Conservation (phyloP, 2,113 vertebrate genomes). For the Platycercus adscitus region DNA sequence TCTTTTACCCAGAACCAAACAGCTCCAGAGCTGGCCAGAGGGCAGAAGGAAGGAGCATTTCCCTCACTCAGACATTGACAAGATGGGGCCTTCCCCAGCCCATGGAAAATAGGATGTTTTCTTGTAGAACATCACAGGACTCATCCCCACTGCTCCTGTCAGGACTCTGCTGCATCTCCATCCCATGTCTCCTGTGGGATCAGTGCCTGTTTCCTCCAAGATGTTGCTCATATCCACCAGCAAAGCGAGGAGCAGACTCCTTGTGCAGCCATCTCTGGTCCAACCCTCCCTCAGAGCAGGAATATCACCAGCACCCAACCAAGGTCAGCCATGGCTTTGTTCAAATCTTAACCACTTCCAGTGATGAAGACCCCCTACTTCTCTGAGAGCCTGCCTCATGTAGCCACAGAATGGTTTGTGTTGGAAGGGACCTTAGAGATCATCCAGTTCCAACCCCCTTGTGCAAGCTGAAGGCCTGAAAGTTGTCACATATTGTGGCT, state of each 20-base stretch:
- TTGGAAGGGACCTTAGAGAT: neutral
- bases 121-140: neutral
- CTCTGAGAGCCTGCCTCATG: too few relatives aligned
- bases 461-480: neutral
- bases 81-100: rapidly evolving
- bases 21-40: neutral
- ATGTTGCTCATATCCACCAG: rapidly evolving
- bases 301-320: rapidly evolving
- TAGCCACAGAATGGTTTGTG: neutral
- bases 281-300: neutral
- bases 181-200: neutral
- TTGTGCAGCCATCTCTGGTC: neutral
- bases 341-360: neutral
- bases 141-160: rapidly evolving
- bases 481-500: neutral
- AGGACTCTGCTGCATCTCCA: neutral
- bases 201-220: neutral
- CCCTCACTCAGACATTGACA: neutral
- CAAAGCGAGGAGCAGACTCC: neutral
- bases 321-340: neutral
- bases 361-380: rapidly evolving
- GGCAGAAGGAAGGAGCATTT: neutral
- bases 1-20: neutral
- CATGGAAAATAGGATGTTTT: neutral
- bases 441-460: neutral